These are phyloP conservation scores for Conus betulinus DNA, from an alignment of 1,140 invertebrate genomes.

Conservation along the genomic window DNA sequence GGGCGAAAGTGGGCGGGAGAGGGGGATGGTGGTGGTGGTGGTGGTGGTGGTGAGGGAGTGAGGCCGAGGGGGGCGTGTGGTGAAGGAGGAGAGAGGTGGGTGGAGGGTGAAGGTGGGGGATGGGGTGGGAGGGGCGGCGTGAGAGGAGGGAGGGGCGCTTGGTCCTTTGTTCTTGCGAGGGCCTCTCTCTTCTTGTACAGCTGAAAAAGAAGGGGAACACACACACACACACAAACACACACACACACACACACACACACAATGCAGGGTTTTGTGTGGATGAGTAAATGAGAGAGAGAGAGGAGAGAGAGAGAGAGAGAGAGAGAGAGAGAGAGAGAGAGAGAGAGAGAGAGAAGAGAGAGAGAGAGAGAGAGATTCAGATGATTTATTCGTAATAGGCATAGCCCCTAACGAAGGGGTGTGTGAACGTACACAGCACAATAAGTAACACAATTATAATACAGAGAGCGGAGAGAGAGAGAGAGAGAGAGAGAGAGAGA, in stretches of 20 bases:
- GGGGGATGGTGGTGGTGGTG: neutral
- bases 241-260: neutral
- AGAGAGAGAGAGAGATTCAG: no score
- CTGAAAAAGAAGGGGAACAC: constrained; percentile 16
- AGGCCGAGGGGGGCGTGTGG: neutral
- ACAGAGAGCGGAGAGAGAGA: no score
- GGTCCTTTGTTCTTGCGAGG: constrained; percentile 52
- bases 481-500: no score
- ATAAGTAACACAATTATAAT: no score
- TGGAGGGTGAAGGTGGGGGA: neutral
- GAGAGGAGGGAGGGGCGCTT: constrained; percentile 28
- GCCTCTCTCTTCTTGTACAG: constrained; percentile 49
- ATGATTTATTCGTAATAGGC: no score
- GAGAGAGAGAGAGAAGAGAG: no score
- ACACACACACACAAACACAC: neutral
- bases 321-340: no score
- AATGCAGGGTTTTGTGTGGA: neutral
- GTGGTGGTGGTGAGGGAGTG: neutral
- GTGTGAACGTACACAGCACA: no score
- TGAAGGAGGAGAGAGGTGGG: neutral
- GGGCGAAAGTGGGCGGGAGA: neutral
- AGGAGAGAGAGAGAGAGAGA: no score
- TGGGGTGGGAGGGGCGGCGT: neutral
- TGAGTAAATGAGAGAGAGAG: no score
- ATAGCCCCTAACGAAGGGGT: no score